Base-by-base conservation (phyloP, 2,113 vertebrate species). In the Narcine bancroftii region DNA sequence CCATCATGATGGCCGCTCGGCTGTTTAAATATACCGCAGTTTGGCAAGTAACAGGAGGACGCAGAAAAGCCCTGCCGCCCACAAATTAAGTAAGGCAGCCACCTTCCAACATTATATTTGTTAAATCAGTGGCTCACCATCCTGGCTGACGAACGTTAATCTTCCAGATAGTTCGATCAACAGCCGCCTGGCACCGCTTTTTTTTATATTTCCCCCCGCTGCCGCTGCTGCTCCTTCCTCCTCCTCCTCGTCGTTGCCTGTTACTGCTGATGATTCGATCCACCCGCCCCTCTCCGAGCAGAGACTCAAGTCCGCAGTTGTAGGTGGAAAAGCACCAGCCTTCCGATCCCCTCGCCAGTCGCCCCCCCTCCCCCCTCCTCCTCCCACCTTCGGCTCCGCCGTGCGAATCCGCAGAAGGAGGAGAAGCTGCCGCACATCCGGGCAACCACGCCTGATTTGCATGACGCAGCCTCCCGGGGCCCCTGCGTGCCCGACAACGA, bases 151-250 rank as follows among this genome's bases (percentile, higher is more conserved):
- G 56, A 89, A 63, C 53, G 85, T 65, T n/a, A 89, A 89, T 63
- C 85, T 91, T 91, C 63, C 87, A 91, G 87, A 91, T 39, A 87
- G 17, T 87, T 87, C 81, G 33, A 87, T 87, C 81, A 60, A 60
- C 53, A 50, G 77, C 24, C 42, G 76, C 45, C 76, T 26, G 6
- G 42, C 76, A 26, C 76, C 42, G 77, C 77, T 50, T 77, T 39
- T 33, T 45, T 21, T 42, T 5, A 21, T 26, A 17, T 77, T 21
- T 15, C 42, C 39, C 2, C 39, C 36, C 3, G 39, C 36, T 73
- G 10, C 10, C 26, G 72, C 75, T 24, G 66, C 66, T 5, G 19
- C 66, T 76, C 19, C 75, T 60, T 60, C 56, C 56, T 2, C 15
- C 56, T 60, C 56, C 15, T 7, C 15, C 56, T 60, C 56, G 56